Evolutionary conservation across 2,888 invertebrate species (phyloP), one percentile per base, ranked within the genome.

Genomic region (Stegana nigrithorax): DNA sequence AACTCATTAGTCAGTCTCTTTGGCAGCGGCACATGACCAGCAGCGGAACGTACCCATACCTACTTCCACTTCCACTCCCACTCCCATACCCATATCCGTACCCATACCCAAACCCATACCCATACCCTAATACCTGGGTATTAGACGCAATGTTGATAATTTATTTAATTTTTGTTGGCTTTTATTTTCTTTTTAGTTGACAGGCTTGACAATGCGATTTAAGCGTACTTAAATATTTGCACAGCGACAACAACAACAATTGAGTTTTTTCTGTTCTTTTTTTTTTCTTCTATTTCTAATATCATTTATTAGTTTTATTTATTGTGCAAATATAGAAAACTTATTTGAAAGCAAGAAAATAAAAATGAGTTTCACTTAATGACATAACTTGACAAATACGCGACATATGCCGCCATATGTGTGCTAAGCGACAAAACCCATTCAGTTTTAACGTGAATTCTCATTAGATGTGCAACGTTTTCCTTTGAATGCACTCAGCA

Each of bases 201-300:
- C 75, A 73, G 58, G 60, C 57, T 64, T 68, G 80, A 79, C 78
- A 80, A 59, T 36, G 63, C 44, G 76, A 72, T 76, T 75, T 69
- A 66, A 69, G 50, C 63, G 67, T 71, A 74, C 68, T 73, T 69
- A 61, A 78, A 80, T 72, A 76, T 80, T 80, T 67, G 73, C 72
- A 59, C 50, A 59, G 47, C 19, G 44, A 44, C 19, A 44, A n/a
- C n/a, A n/a, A n/a, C n/a, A n/a, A n/a, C n/a, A n/a, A n/a, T n/a
- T n/a, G n/a, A n/a, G n/a, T n/a, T n/a, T n/a, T n/a, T n/a, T 68
- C 64, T 63, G 70, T 45, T 59, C 65, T 74, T 76, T 68, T 63
- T 44, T n/a, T 19, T 26, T 29, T 39, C 39, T 32, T 19, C 12
- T 32, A 36, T 50, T 47, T 51, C 25, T 39, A 39, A 26, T 50